Evolutionary conservation across 2,797 vertebrate species (phyloP), one percentile per base, ranked within the genome.

Genomic region (Pteronotus mesoamericanus): DNA sequence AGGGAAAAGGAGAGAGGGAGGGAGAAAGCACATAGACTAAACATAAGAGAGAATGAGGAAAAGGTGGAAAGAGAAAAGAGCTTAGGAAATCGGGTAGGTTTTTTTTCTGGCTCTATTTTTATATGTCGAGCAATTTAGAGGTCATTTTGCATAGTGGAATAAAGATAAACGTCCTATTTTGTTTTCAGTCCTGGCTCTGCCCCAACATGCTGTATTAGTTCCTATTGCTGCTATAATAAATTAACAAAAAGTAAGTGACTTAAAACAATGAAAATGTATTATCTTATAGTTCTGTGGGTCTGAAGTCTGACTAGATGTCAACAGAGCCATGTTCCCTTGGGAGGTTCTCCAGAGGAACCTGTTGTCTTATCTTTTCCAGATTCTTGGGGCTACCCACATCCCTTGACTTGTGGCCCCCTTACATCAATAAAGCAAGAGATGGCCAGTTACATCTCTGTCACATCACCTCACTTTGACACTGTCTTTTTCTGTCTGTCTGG

Each of bases 1-100:
- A 97, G 75, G 69, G 94, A 87, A 98, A 93, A 64, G 59, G 85
- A 42, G 51, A 97, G 88, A 82, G 66, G 69, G 91, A 95, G 96
- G 92, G 75, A 94, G 82, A 9, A 80, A 97, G 77, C 19, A 74
- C 90, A 89, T 68, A 55, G 94, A 75, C 48, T n/a, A 18, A 91
- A 51, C 59, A 10, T 42, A 59, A 77, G 44, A 94, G 34, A 39
- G 89, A 78, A 83, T 21, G 64, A 87, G 46, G 48, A 59, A 91
- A 79, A 37, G n/a, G 26, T 2, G 0, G 15, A 39, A 18, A 83
- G 46, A 88, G 59, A 92, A 61, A 85, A 80, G 19, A 48, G 16
- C 44, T 86, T 61, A 96, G 96, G 71, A 96, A 55, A 59, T 79
- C 29, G 18, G 39, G 34, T 55, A 69, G 59, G 44, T 74, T 91